phyloP scores from a whole-genome alignment of 2,113 vertebrate genomes.

The Apteryx mantelli region DNA sequence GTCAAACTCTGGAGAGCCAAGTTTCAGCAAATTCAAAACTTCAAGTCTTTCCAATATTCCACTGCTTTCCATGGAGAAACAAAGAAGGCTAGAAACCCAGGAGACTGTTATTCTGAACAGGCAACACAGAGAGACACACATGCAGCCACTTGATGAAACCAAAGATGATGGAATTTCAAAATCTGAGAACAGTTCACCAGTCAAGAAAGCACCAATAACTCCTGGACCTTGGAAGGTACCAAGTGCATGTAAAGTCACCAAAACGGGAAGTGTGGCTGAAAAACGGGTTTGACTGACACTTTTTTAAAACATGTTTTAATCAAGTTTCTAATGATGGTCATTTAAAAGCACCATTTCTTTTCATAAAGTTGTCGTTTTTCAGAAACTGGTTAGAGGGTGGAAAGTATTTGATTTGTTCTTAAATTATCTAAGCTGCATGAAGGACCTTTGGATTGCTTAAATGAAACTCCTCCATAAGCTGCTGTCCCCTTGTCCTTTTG shows the following conservation, averaged over 20 bases:
- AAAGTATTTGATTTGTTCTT: conserved; percentile 31
- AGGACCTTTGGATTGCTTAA: conserved; percentile 62
- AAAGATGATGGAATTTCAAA: conserved; percentile 63
- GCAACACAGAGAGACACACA: not conserved
- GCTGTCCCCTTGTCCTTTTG: conserved; percentile 5
- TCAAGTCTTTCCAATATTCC: conserved; percentile 71
- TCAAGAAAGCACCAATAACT: conserved; percentile 85
- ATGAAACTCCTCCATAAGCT: conserved; percentile 28
- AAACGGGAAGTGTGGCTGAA: conserved; percentile 52
- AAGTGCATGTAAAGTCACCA: conserved; percentile 79
- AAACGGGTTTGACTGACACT: conserved; percentile 57
- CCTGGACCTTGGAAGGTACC: conserved; percentile 97
- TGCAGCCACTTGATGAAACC: conserved; percentile 47
- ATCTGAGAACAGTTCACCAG: conserved; percentile 68
- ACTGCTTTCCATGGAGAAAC: conserved; percentile 45
- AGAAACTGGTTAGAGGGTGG: conserved; percentile 15
- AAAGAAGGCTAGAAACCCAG: conserved; percentile 17
- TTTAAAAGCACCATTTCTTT: not conserved
- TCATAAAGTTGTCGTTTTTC: not conserved
- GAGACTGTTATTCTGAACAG: not conserved
- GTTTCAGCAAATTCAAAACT: conserved; percentile 65
- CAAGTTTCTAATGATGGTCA: not conserved
- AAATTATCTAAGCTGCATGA: conserved; percentile 61
- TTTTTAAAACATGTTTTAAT: not conserved
- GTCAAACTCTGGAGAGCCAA: not conserved